Percentiles rank a stretch among this genome's conserved stretches.
These are phyloP conservation scores for Panopea generosa DNA, from an alignment of 2,888 invertebrate species.

Conservation along the genomic window DNA sequence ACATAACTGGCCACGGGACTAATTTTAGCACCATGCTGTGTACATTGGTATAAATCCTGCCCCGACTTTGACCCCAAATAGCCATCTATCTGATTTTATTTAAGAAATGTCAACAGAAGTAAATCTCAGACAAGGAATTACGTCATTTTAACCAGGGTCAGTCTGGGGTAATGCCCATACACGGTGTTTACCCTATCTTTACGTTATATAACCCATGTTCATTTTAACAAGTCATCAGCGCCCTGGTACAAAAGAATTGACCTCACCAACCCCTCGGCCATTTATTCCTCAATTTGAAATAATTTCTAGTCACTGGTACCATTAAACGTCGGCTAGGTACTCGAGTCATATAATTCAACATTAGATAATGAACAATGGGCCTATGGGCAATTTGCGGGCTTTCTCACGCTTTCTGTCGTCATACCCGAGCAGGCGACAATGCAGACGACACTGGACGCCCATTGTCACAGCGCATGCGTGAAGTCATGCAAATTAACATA, in stretches of 20 bases:
- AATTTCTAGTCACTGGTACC: too few relatives aligned
- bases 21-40: too few relatives aligned
- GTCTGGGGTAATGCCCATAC: conserved; percentile 26
- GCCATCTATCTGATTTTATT: neutral
- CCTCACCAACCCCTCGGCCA: too few relatives aligned
- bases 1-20: too few relatives aligned
- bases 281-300: too few relatives aligned
- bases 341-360: neutral
- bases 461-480: conserved; percentile 25
- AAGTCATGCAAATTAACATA: conserved; percentile 35
- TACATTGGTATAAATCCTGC: neutral
- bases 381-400: neutral
- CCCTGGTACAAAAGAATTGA: too few relatives aligned
- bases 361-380: neutral
- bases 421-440: neutral
- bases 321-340: too few relatives aligned
- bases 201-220: conserved; percentile 17
- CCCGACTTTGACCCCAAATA: conserved; percentile 17
- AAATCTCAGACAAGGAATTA: conserved; percentile 41
- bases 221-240: neutral
- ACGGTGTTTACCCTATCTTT: conserved; percentile 25
- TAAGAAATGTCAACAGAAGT: conserved; percentile 47
- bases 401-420: conserved; percentile 5
- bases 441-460: too few relatives aligned
- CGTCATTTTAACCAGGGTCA: conserved; percentile 46